Percentiles rank a stretch among this genome's conserved stretches.
Evolutionary conservation across 2,113 vertebrate genomes (phyloP).

Genomic region (Grus americana): DNA sequence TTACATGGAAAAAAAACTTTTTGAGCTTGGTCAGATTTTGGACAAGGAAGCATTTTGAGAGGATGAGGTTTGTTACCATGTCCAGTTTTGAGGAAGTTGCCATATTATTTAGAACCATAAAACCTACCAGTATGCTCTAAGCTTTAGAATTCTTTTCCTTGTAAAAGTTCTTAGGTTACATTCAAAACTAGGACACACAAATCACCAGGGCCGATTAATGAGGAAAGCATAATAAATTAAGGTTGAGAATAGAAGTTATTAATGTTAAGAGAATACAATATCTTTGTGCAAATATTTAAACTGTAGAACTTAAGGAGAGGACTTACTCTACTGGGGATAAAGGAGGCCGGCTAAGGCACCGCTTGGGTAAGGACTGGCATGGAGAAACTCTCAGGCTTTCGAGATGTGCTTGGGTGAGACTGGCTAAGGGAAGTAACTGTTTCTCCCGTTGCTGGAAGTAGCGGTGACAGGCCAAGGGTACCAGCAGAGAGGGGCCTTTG

Average conservation of each 20-base stretch:
- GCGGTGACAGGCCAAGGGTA: fast-evolving
- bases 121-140: background rate
- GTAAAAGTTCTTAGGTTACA: background rate
- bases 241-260: background rate
- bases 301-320: background rate
- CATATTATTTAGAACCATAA: too few relatives aligned
- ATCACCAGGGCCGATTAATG: background rate
- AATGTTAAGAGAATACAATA: background rate
- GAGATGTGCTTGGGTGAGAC: background rate
- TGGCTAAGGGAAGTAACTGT: too few relatives aligned
- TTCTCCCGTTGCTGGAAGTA: background rate
- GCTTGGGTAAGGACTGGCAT: background rate
- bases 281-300: background rate
- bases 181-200: background rate
- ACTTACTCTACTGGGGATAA: background rate
- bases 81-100: background rate
- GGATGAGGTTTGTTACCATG: background rate
- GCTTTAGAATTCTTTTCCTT: background rate
- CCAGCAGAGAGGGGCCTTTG: fast-evolving
- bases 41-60: background rate
- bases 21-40: background rate
- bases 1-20: background rate
- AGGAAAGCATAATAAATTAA: background rate
- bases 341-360: background rate
- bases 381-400: background rate